Evolutionary conservation across 2,113 vertebrate genomes (phyloP).

Genomic region (Tautogolabrus adspersus): DNA sequence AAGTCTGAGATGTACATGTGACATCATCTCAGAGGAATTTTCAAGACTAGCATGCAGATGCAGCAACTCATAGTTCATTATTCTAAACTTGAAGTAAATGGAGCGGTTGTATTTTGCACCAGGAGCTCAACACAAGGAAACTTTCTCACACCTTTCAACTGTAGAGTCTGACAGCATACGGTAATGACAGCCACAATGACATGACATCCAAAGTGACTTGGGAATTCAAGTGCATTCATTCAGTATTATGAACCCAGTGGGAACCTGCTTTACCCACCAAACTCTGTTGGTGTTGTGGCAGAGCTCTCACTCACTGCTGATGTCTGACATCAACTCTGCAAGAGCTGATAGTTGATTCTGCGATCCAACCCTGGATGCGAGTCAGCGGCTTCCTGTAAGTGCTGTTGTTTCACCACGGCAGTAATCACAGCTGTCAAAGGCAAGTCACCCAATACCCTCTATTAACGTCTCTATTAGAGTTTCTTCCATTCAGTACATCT

Average conservation of each 20-base stretch:
- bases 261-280: neutral
- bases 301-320: slow-evolving; percentile 17
- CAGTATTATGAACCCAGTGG: neutral
- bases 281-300: slow-evolving; percentile 6
- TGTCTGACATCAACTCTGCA: slow-evolving; percentile 32
- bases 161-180: neutral
- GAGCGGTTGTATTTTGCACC: neutral
- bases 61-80: too few relatives aligned
- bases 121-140: neutral
- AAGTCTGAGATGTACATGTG: too few relatives aligned
- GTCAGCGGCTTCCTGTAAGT: slow-evolving; percentile 72
- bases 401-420: slow-evolving; percentile 63
- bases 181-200: neutral
- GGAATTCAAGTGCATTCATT: neutral
- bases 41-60: too few relatives aligned
- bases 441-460: slow-evolving; percentile 56
- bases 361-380: slow-evolving; percentile 53
- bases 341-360: slow-evolving; percentile 7
- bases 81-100: neutral
- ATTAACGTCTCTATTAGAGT: slow-evolving; percentile 61
- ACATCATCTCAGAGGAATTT: too few relatives aligned
- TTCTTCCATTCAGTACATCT: slow-evolving; percentile 64
- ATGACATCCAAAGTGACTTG: neutral
- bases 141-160: neutral
- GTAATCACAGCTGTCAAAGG: slow-evolving; percentile 66